Evolutionary conservation across 2,797 vertebrate genomes (phyloP), one percentile per base, ranked within the genome.

Genomic region (Hipposideros larvatus): DNA sequence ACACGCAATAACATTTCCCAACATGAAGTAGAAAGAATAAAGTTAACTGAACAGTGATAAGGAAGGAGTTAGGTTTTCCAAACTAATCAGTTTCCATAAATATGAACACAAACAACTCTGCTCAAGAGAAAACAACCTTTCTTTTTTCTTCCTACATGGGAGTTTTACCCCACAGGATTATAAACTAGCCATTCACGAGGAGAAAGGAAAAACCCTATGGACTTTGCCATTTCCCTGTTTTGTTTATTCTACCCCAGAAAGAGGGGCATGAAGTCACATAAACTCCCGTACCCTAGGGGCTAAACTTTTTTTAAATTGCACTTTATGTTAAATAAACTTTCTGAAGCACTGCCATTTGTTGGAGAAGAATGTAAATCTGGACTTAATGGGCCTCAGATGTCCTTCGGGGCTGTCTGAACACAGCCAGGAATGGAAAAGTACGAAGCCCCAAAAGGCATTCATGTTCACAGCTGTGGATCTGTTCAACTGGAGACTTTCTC

Each of bases 271-370:
- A 95, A 98, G 89, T 95, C 96, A 97, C 94, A 94, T 92, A 96
- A 97, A 95, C 82, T 91, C 57, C 71, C n/a, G n/a, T 41, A 26
- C 94, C 84, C 61, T 73, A 86, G 79, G 75, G 93, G 84, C 78
- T 37, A 70, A 91, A 83, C 53, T 70, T 75, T 97, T 94, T 95
- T 4, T 0, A 68, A 97, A 94, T 80, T 86, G 61, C 31, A 91
- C 95, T 98, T 97, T 95, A 95, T 86, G 53, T 95, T 97, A 97
- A 97, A 97, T 91, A 98, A 98, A 90, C 65, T 79, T 96, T 95
- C 93, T 91, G 79, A 96, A 95, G 65, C 18, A 78, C 80, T 87
- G 91, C 96, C 82, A 96, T 95, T 97, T 87, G 13, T 90, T 96
- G 94, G 91, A 86, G 86, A 98, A 97, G 83, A 98, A 98, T 77